phyloP scores from a whole-genome alignment of 64 coral and sea anemone genomes.

The Actinia equina region DNA sequence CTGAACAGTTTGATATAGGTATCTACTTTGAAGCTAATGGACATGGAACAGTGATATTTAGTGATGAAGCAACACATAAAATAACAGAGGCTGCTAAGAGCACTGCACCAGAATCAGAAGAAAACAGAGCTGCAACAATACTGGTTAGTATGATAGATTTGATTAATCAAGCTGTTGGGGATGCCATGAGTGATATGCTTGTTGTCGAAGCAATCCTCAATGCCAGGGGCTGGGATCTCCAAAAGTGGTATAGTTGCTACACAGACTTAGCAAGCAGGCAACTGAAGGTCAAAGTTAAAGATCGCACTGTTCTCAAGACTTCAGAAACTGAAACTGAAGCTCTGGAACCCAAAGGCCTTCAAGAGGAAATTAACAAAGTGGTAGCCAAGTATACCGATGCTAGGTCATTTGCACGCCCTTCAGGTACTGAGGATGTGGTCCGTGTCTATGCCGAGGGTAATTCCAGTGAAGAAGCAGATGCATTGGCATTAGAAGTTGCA shows the following conservation, averaged over 20 bases:
- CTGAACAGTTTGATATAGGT: conserved; percentile 88
- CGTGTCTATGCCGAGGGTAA: conserved; percentile 96
- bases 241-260: conserved; percentile 70
- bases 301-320: conserved; percentile 87
- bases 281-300: conserved; percentile 77
- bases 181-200: conserved; percentile 92
- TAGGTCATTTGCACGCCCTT: conserved; percentile 93
- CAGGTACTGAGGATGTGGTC: conserved; percentile 95
- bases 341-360: conserved; percentile 64
- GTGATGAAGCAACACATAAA: conserved; percentile 48
- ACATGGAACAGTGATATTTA: conserved; percentile 90
- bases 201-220: conserved; percentile 86
- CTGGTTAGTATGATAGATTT: conserved; percentile 75
- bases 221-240: conserved; percentile 71
- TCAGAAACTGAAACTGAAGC: conserved; percentile 79
- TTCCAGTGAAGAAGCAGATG: conserved; percentile 69
- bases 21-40: conserved; percentile 99
- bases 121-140: conserved; percentile 56
- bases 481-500: conserved; percentile 71
- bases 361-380: conserved; percentile 78
- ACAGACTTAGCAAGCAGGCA: conserved; percentile 83
- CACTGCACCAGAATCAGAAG: conserved; percentile 33
- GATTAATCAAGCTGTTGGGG: conserved; percentile 92
- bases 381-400: conserved; percentile 54
- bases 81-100: conserved; percentile 44